A percentile compares a stretch with the other conserved stretches of the same genome.
phyloP scores from a whole-genome alignment of 2,113 vertebrate species.

The Perognathus longimembris region DNA sequence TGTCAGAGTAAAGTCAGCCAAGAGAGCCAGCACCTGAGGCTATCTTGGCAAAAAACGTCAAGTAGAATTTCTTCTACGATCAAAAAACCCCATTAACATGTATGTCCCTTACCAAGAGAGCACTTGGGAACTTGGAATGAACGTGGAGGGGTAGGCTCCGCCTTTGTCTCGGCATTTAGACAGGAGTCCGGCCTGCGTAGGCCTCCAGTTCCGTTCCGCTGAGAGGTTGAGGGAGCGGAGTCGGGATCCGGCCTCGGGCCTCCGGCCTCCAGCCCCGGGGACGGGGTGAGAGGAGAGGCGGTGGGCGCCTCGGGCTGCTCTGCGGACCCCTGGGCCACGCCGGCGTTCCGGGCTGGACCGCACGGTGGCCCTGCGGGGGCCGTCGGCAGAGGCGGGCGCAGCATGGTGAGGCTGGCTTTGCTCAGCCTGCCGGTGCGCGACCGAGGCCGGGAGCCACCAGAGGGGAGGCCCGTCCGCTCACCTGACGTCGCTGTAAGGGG shows the following conservation, averaged over 20 bases:
- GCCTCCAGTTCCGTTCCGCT: slow-evolving; percentile 57
- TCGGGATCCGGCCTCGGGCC: slow-evolving; percentile 54
- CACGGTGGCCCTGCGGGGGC: slow-evolving; percentile 57
- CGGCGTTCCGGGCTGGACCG: slow-evolving; percentile 15
- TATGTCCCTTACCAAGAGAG: slow-evolving; percentile 74
- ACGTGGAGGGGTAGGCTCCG: slow-evolving; percentile 39
- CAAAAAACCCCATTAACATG: not conserved
- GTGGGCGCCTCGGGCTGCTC: slow-evolving; percentile 32
- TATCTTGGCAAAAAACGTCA: not conserved
- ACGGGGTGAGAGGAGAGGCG: slow-evolving; percentile 3
- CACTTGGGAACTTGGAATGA: slow-evolving; percentile 66
- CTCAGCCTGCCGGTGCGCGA: slow-evolving; percentile 63
- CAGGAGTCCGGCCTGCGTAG: slow-evolving; percentile 36
- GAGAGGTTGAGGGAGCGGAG: slow-evolving; percentile 54
- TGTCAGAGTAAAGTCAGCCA: no score
- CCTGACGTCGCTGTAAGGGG: slow-evolving; percentile 75
- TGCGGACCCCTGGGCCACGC: not conserved
- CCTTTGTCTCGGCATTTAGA: not conserved
- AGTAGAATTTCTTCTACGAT: not conserved
- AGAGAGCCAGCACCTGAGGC: not conserved
- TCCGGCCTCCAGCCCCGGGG: slow-evolving; percentile 51
- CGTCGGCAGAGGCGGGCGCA: slow-evolving; percentile 32
- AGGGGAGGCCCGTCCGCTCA: slow-evolving; percentile 67
- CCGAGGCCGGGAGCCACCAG: slow-evolving; percentile 77
- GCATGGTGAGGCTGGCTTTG: slow-evolving; percentile 52